These are phyloP conservation scores for Cervus canadensis DNA, from an alignment of 2,113 vertebrate genomes.

Conservation along the genomic window DNA sequence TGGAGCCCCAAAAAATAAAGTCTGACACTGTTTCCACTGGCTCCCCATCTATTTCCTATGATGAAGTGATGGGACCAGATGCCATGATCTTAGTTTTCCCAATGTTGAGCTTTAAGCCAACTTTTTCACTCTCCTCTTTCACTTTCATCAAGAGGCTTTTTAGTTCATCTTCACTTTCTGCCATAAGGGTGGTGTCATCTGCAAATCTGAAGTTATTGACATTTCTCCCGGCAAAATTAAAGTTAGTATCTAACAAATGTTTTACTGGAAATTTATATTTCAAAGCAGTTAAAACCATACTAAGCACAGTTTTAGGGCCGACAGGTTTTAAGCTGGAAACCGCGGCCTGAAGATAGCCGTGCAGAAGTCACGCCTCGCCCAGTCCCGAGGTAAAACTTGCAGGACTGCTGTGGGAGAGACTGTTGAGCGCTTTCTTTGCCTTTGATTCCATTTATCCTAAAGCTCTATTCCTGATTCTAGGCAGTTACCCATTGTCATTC, in stretches of 20 bases:
- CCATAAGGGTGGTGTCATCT: too few species aligned
- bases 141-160: too few species aligned
- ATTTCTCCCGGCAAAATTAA: not conserved
- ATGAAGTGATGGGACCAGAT: too few species aligned
- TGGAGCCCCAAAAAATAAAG: too few species aligned
- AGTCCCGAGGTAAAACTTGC: not conserved
- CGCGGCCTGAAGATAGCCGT: not conserved
- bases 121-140: too few species aligned
- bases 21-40: too few species aligned
- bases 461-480: rapidly evolving
- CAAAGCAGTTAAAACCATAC: not conserved
- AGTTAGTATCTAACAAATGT: not conserved
- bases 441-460: not conserved
- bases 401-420: rapidly evolving
- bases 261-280: slow-evolving; percentile 6
- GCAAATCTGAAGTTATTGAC: too few species aligned
- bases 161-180: too few species aligned
- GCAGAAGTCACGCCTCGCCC: not conserved
- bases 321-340: not conserved
- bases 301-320: not conserved
- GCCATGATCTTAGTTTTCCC: too few species aligned
- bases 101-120: too few species aligned
- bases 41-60: too few species aligned
- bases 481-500: too few species aligned
- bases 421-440: not conserved